Base-by-base conservation (phyloP, 2,888 invertebrate genomes). In the Bibio marci region DNA sequence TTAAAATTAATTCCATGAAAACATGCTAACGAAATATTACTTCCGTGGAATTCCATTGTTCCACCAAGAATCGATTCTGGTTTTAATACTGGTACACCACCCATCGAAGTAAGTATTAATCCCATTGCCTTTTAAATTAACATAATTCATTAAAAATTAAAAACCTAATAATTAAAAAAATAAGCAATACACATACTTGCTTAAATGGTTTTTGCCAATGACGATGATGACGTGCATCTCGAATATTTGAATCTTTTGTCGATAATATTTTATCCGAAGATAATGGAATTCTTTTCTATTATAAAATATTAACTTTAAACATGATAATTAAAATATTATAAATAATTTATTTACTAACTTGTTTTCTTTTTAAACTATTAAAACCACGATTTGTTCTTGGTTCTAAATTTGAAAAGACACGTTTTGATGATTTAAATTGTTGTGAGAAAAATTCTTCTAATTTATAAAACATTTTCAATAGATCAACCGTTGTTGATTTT, bases 1-100 rank as follows among this genome's bases (percentile, higher is more conserved):
- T 91, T 88, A 60, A 95, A 91, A 63, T 94, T 94, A 55, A 90
- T 86, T 27, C 95, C 95, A 61, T 95, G 92, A 70, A 95, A 95
- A 60, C 95, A 95, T 4, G 92, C 94, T 46, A 95, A 65, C 6
- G 92, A 90, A 41, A 95, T 83, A 61, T 94, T 88, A 44, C 80
- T 80, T 30, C 85, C 83, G 62, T 83, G 78, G 47, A 91, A 63
- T 63, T 94, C 79, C 76, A 92, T 76, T 34, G 86, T 85, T 37
- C 88, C 85, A 22, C 90, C 90, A 2, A 88, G 65, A 12, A 87
- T 22, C 22, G 22, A 22, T 22, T 90, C 74, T 49, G 68, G 71
- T 12, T 69, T 69, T 1, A 80, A 80, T 42, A 80, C 56, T 2
- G 78, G 76, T 27, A 73, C 69, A 32, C 72, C 70, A 32, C 72